Base-by-base conservation (phyloP, 2,888 invertebrate species). In the Operophtera brumata region DNA sequence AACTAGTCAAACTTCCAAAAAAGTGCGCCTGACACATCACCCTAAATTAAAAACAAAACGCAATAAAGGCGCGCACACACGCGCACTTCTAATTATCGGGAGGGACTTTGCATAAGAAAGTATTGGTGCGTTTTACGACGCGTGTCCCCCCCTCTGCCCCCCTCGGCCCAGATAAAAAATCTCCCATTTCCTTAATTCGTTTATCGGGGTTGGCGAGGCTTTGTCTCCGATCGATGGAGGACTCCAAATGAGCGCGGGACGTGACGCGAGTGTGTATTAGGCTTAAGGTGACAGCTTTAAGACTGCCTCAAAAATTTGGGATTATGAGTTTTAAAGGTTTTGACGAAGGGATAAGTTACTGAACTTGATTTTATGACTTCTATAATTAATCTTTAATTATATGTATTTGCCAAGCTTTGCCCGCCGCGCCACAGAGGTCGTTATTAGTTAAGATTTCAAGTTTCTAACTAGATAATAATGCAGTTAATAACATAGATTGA, bases 111-210 rank as follows among this genome's bases (percentile, higher is more conserved):
- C 88, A 88, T 89, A 89, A 88, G 89, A 89, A 88, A 88, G 89
- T 87, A 87, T 89, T 87, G 86, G 84, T 83, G 88, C 86, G 86
- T 85, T 84, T 85, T 88, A 88, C 87, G 87, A 86, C 87, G 88
- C 89, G 86, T 86, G 87, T 82, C 84, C 70, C 65, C 66, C 70
- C 67, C 49, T 47, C 52, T 8, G 12, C 69, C 72, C 64, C 72
- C 80, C 79, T 70, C 80, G 81, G 81, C 82, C 84, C 86, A 87
- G 89, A 89, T 89, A 90, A 90, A 90, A 90, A 90, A 90, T 90
- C 89, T 89, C 88, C 89, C 87, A 88, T 89, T 89, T 89, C 89
- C 89, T 89, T 90, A 90, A 90, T 90, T 90, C 89, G 89, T 90
- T 90, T 90, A 90, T 90, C 89, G 89, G 86, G 84, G 81, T 80